Percentiles rank a stretch among this genome's conserved stretches.
phyloP scores from a whole-genome alignment of 2,888 invertebrate genomes.

The Dolichomitus sp. region DNA sequence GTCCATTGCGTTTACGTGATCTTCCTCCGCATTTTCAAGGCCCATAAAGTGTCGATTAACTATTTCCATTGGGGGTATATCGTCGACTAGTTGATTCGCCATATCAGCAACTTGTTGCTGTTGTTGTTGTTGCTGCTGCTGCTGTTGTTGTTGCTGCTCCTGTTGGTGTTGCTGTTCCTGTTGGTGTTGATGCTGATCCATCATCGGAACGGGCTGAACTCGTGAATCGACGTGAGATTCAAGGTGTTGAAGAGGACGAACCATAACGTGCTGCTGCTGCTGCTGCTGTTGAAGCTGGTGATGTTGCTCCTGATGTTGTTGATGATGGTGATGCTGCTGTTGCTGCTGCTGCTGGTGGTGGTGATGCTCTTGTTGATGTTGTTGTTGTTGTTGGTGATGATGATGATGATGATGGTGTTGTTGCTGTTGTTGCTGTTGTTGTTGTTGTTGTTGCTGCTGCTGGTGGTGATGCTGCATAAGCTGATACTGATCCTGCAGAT shows the following conservation, averaged over 20 bases:
- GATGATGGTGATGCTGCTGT: conserved; percentile 15
- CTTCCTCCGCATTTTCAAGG: conserved; percentile 77
- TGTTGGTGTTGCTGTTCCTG: conserved; percentile 62
- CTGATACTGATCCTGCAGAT: conserved; percentile 82
- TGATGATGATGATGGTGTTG: conserved; percentile 75
- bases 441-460: conserved; percentile 61
- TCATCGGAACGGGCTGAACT: conserved; percentile 74
- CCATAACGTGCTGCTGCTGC: conserved; percentile 78
- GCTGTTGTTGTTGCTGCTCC: conserved; percentile 24
- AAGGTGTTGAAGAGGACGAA: conserved; percentile 75
- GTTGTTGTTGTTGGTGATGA: conserved; percentile 54
- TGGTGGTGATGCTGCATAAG: conserved; percentile 73
- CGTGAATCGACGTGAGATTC: conserved; percentile 75
- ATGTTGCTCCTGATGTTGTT: conserved; percentile 62
- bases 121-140: conserved; percentile 36
- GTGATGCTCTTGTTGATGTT: conserved; percentile 73
- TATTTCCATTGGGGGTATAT: conserved; percentile 83
- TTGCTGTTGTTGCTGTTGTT: conserved; percentile 65
- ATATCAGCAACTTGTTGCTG: conserved; percentile 59
- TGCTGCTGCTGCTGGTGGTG: conserved; percentile 74
- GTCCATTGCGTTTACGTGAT: conserved; percentile 80
- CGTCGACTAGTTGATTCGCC: conserved; percentile 76
- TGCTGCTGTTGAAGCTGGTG: conserved; percentile 69
- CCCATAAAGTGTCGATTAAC: conserved; percentile 82
- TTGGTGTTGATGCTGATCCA: conserved; percentile 74